Evolutionary conservation across 2,113 vertebrate genomes (phyloP).

Genomic region (Casuarius casuarius): DNA sequence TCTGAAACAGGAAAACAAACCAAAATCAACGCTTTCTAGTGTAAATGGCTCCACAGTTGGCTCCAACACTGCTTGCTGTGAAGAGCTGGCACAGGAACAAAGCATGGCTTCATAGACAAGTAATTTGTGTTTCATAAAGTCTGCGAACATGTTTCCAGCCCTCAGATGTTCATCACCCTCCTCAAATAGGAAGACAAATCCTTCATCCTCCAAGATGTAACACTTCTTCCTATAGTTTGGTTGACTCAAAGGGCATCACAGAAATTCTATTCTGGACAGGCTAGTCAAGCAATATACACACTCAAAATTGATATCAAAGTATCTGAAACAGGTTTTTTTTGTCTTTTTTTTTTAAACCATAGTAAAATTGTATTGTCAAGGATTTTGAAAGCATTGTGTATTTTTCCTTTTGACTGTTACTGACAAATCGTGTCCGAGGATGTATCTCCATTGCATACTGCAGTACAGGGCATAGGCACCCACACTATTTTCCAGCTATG

Average conservation of each 20-base stretch:
- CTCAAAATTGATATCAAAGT: neutral
- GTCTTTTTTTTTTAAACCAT: neutral
- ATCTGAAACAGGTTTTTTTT: neutral
- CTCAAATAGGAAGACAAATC: neutral
- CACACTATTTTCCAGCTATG: neutral
- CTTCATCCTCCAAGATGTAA: neutral
- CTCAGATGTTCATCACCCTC: neutral
- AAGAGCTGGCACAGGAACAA: slow-evolving; percentile 7
- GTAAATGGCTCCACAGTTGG: neutral
- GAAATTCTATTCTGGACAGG: neutral
- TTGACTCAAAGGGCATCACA: neutral
- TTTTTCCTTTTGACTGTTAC: neutral
- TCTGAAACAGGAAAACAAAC: slow-evolving; percentile 22
- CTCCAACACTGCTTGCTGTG: neutral
- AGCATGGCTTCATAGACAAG: neutral
- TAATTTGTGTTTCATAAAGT: neutral
- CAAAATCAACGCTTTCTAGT: neutral
- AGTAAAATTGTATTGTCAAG: neutral
- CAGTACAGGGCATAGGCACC: neutral
- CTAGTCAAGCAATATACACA: neutral
- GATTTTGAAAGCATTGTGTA: neutral
- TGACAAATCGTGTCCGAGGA: neutral
- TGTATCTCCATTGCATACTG: neutral
- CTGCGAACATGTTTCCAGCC: neutral
- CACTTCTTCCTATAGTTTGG: neutral